phyloP scores from a whole-genome alignment of 2,797 vertebrate species.

The Nyctalus aviator region DNA sequence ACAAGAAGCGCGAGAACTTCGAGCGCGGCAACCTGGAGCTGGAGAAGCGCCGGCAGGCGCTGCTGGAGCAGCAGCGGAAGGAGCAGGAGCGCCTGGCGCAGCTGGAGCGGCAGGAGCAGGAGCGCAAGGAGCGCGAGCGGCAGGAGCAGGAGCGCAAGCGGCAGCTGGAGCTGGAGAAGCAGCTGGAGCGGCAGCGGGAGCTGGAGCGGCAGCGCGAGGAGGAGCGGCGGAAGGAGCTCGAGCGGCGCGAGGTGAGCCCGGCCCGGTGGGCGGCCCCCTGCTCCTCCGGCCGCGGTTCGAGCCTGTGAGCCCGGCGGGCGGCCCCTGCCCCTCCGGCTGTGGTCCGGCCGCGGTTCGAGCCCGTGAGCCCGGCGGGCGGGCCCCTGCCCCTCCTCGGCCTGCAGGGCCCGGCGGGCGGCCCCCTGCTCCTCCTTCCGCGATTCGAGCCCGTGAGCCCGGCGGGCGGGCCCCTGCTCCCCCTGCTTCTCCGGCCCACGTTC shows the following conservation, averaged over 20 bases:
- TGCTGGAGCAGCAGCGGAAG: constrained; percentile 97
- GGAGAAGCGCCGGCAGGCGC: constrained; percentile 96
- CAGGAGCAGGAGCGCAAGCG: constrained; percentile 95
- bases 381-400: too few relatives aligned
- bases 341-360: too few relatives aligned
- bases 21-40: constrained; percentile 97
- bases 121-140: constrained; percentile 95
- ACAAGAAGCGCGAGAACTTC: constrained; percentile 99
- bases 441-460: too few relatives aligned
- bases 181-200: constrained; percentile 96
- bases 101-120: constrained; percentile 95
- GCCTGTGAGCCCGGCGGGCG: too few relatives aligned
- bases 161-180: constrained; percentile 96
- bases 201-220: constrained; percentile 96
- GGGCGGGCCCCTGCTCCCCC: too few relatives aligned
- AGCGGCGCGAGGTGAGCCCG: constrained; percentile 94
- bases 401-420: too few relatives aligned
- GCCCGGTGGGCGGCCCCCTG: too few relatives aligned
- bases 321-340: too few relatives aligned
- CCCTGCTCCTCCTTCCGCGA: too few relatives aligned
- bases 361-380: too few relatives aligned
- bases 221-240: constrained; percentile 96
- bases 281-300: too few relatives aligned
- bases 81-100: constrained; percentile 96
- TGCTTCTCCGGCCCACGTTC: too few relatives aligned